Base-by-base conservation (phyloP, 2,797 vertebrate genomes). In the Agapornis canus region DNA sequence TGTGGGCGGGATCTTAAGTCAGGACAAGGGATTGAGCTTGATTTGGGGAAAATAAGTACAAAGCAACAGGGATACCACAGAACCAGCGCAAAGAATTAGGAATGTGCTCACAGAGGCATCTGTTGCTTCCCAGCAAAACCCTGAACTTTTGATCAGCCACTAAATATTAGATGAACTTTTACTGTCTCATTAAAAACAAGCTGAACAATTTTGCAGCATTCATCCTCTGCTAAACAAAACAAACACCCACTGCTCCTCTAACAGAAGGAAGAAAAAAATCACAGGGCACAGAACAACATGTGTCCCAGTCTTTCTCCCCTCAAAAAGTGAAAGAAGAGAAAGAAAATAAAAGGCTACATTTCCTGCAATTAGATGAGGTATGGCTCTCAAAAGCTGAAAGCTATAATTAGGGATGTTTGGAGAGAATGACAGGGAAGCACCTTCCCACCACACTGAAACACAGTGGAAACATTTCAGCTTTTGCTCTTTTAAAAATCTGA, bases 281-380 rank as follows among this genome's bases (percentile, higher is more conserved):
- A 91, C 66, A 86, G 63, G 70, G 77, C 59, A 49, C 4, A 13
- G 60, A 91, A 84, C 60, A 70, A 66, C 17, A 10, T 2, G n/a
- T 42, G 60, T 60, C 47, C 65, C 27, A 69, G 69, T 32, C 6
- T 18, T 72, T 72, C 93, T 78, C 70, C 29, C 32, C 23, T 61
- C 51, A 73, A 48, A 63, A 92, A 84, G 26, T 16, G 84, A 93
- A 90, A 71, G 68, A 70, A 82, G 54, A 89, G 37, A 80, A 85
- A 86, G 39, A 87, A 92, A 82, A 75, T 40, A 59, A 88, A 82
- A 89, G 81, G 52, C 52, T 35, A n/a, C 71, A 42, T 40, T 91
- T 91, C 85, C 89, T 94, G 92, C 92, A 94, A 91, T 97, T 95
- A 96, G 77, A 79, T 90, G 92, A 97, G 87, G 77, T 84, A 95